Base-by-base conservation (phyloP, 23 tunicate genomes). In the Trididemnum clinides region DNA sequence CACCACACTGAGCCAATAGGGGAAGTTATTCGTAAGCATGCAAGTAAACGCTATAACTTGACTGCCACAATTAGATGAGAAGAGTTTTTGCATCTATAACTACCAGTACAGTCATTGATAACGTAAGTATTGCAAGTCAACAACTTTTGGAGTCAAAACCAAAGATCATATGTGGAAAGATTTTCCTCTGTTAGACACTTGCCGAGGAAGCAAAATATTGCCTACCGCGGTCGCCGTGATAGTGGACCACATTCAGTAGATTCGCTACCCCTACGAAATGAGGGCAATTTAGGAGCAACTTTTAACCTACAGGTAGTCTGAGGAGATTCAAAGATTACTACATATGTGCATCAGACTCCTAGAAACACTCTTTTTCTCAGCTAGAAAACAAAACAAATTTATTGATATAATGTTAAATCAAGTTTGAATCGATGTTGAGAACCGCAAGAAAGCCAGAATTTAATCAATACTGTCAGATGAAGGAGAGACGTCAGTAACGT, bases 171-270 rank as follows among this genome's bases (percentile, higher is more conserved):
- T 49, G 44, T 77, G 82, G 64, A 44, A 77, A 64, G 51, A 77
- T 77, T 77, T 77, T 63, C 64, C 64, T 4, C 82, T 4, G 82
- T 77, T 20, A 39, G 44, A 23, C 82, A 77, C 64, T 50, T 77
- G 26, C 82, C 49, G 30, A 64, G 64, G 82, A 49, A 50, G 82
- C 82, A 77, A 77, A 77, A 77, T 35, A 44, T 77, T 72, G 79
- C 79, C 51, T 72, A 33, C 34, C 51, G 79, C 15, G 79, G 79
- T 31, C 79, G 34, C 51, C 15, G 79, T 72, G 79, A 72, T 33
- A 72, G 79, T 72, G 79, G 79, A 72, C 79, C 79, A 35, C 79
- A 33, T 35, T 72, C 79, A 7, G 3, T 33, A 12, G 79, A 72
- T 35, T 33, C 39, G 77, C 21, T 30, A 5, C 1, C 44, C 28